Percentiles rank a stretch among this genome's conserved stretches.
These are phyloP conservation scores for Oligia fasciuncula DNA, from an alignment of 2,888 invertebrate genomes.

Conservation along the genomic window DNA sequence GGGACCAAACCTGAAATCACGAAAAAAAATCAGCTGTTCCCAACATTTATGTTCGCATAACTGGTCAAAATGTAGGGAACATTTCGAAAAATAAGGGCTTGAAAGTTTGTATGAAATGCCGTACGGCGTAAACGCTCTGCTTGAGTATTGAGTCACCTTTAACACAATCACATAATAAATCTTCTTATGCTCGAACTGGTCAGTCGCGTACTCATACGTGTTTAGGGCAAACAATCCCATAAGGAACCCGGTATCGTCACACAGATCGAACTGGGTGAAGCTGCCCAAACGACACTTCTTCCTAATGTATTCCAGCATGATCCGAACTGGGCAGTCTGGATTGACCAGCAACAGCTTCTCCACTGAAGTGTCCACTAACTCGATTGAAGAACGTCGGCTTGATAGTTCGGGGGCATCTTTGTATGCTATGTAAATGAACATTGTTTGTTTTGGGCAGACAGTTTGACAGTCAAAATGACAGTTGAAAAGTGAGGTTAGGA, in stretches of 20 bases:
- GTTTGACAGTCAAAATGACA: neutral
- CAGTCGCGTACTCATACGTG: constrained; percentile 78
- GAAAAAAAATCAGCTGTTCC: too few relatives aligned
- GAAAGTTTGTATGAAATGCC: too few relatives aligned
- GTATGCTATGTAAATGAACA: constrained; percentile 82
- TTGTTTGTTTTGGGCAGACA: constrained; percentile 45
- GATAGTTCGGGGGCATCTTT: constrained; percentile 83
- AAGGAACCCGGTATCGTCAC: constrained; percentile 77
- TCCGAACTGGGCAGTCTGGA: constrained; percentile 81
- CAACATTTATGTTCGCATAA: too few relatives aligned
- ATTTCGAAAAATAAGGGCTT: too few relatives aligned
- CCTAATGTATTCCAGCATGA: constrained; percentile 85
- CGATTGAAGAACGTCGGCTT: constrained; percentile 52
- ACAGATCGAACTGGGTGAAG: constrained; percentile 81
- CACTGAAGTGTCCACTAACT: constrained; percentile 68
- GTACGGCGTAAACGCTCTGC: too few relatives aligned
- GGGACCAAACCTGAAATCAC: too few relatives aligned
- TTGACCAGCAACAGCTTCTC: constrained; percentile 83
- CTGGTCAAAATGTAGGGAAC: too few relatives aligned
- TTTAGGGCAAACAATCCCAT: constrained; percentile 77
- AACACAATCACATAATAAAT: constrained; percentile 82
- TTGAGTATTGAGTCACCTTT: constrained; percentile 50
- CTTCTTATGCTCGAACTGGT: constrained; percentile 79
- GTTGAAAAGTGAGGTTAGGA: constrained; percentile 13
- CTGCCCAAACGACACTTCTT: constrained; percentile 80